Percentiles rank a stretch among this genome's conserved stretches.
phyloP scores from a whole-genome alignment of 2,113 vertebrate species.

The Peucedramus taeniatus region DNA sequence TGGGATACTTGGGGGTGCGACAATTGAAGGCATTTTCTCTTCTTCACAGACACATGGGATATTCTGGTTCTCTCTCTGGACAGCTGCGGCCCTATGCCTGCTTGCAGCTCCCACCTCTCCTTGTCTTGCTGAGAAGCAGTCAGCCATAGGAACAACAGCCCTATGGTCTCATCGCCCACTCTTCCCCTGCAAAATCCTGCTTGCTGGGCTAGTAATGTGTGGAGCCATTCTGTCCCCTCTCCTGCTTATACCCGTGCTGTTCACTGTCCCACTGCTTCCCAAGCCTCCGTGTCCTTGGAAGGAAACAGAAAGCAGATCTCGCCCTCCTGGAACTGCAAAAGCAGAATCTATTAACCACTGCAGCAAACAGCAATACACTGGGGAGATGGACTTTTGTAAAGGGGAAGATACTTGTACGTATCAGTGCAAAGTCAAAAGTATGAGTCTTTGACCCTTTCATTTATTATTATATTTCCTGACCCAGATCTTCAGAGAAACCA shows the following conservation, averaged over 20 bases:
- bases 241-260: neutral
- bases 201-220: neutral
- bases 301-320: neutral
- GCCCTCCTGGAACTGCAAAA: neutral
- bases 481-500: neutral
- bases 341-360: neutral
- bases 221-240: neutral
- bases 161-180: neutral
- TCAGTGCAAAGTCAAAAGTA: neutral
- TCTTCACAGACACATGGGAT: neutral
- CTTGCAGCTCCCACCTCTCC: neutral
- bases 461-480: neutral
- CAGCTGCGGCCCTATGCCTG: neutral
- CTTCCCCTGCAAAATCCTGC: neutral
- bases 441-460: neutral
- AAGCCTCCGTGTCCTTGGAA: neutral
- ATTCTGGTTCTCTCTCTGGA: neutral
- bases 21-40: neutral
- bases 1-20: neutral
- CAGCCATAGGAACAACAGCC: neutral
- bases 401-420: neutral
- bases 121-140: neutral
- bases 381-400: neutral
- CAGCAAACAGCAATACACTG: neutral
- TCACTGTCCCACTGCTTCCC: accelerated